phyloP scores from a whole-genome alignment of 2,797 vertebrate genomes.

The Sebastes steindachneri region DNA sequence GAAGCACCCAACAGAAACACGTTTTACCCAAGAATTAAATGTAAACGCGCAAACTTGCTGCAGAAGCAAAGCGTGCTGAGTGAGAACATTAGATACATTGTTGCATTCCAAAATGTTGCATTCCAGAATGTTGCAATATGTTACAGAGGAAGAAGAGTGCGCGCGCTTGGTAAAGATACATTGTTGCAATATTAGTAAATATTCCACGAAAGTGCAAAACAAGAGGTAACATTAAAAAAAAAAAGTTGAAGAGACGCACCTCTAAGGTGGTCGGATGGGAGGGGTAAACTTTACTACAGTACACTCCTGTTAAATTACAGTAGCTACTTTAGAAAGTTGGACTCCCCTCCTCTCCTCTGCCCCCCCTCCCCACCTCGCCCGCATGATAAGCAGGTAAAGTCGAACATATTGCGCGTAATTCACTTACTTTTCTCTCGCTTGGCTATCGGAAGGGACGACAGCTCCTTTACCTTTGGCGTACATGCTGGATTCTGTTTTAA shows the following conservation, averaged over 20 bases:
- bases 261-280: slow-evolving; percentile 49
- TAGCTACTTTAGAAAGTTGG: slow-evolving; percentile 81
- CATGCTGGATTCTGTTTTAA: slow-evolving; percentile 92
- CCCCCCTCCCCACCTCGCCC: slow-evolving; percentile 26
- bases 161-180: background rate
- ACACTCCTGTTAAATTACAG: slow-evolving; percentile 77
- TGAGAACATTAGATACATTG: background rate
- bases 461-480: slow-evolving; percentile 97
- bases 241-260: slow-evolving; percentile 71
- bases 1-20: background rate
- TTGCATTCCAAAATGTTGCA: background rate
- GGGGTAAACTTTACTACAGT: slow-evolving; percentile 40
- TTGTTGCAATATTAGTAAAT: background rate
- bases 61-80: background rate
- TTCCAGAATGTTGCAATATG: background rate
- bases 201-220: slow-evolving; percentile 30
- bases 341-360: slow-evolving; percentile 64
- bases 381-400: slow-evolving; percentile 68
- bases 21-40: background rate
- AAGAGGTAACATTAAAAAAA: background rate
- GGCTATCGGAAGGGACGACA: slow-evolving; percentile 94
- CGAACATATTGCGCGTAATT: slow-evolving; percentile 53
- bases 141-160: slow-evolving; percentile 4
- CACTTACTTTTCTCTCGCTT: slow-evolving; percentile 97
- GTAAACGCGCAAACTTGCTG: slow-evolving; percentile 5